These are phyloP conservation scores for Drosophila kuntzei DNA, from an alignment of 2,888 invertebrate species.

Conservation along the genomic window DNA sequence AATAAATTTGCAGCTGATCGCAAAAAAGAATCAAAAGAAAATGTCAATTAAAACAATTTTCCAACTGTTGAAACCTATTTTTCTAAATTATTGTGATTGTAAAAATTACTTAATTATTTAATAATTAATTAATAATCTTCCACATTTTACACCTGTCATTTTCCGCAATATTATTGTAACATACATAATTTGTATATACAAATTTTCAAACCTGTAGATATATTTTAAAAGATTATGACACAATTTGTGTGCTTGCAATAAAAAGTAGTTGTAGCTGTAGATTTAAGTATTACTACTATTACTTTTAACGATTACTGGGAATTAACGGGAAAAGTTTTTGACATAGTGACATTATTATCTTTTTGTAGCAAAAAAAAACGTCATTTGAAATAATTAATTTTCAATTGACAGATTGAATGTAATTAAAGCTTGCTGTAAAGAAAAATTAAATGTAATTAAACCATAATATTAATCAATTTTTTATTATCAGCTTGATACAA, in stretches of 20 bases:
- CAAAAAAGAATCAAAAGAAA: no score
- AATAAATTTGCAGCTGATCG: background rate
- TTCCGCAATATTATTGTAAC: conserved; percentile 9
- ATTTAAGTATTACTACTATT: conserved; percentile 16
- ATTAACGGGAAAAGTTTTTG: conserved; percentile 11
- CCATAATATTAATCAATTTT: background rate
- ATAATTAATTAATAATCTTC: background rate
- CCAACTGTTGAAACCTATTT: background rate
- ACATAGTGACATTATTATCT: conserved; percentile 16
- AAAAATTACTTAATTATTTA: background rate
- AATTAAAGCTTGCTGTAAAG: conserved; percentile 6
- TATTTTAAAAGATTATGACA: conserved; percentile 6
- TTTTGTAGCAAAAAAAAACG: conserved; percentile 6
- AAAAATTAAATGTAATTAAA: conserved; percentile 10
- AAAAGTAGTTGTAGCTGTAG: conserved; percentile 4
- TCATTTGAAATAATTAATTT: conserved; percentile 11
- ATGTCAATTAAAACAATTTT: background rate
- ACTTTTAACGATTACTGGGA: conserved; percentile 12
- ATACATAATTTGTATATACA: conserved; percentile 20
- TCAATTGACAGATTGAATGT: conserved; percentile 4
- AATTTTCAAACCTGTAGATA: conserved; percentile 14
- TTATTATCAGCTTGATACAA: background rate
- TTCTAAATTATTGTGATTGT: background rate
- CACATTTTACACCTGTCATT: background rate
- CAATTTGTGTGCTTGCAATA: conserved; percentile 12